Conservation (phyloP, 2,888 invertebrate genomes). For the Cephus pygmeus region DNA sequence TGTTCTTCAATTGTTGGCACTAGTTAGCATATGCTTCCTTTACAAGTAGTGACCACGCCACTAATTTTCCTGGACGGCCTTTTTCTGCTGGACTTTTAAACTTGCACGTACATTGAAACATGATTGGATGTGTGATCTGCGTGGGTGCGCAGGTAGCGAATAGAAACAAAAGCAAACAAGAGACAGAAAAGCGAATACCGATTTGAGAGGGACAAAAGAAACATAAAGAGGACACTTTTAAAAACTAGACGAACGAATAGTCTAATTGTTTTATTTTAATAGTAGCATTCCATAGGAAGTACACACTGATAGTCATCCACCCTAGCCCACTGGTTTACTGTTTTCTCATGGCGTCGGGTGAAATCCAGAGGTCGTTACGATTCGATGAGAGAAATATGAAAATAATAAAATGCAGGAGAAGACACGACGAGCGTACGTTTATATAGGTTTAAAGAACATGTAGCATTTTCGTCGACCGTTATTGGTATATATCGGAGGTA, state of each 20-base stretch:
- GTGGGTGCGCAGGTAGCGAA: no score
- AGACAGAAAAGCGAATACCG: no score
- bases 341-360: conserved; percentile 22
- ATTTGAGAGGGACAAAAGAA: not conserved
- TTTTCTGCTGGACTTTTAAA: no score
- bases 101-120: no score
- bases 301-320: conserved; percentile 54
- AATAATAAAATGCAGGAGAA: not conserved
- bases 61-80: no score
- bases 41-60: no score
- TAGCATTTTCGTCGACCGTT: not conserved
- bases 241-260: conserved; percentile 16
- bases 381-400: not conserved
- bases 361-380: not conserved
- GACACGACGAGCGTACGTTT: not conserved
- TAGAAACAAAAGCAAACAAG: no score
- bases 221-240: not conserved
- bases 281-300: conserved; percentile 59
- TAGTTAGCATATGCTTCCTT: no score
- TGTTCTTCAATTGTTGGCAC: no score
- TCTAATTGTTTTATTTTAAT: conserved; percentile 44
- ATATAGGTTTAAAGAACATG: not conserved
- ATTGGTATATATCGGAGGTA: not conserved
- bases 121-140: no score
- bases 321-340: conserved; percentile 43